A percentile compares a stretch with the other conserved stretches of the same genome.
phyloP scores from a whole-genome alignment of 2,113 vertebrate genomes.

The Gambusia affinis region DNA sequence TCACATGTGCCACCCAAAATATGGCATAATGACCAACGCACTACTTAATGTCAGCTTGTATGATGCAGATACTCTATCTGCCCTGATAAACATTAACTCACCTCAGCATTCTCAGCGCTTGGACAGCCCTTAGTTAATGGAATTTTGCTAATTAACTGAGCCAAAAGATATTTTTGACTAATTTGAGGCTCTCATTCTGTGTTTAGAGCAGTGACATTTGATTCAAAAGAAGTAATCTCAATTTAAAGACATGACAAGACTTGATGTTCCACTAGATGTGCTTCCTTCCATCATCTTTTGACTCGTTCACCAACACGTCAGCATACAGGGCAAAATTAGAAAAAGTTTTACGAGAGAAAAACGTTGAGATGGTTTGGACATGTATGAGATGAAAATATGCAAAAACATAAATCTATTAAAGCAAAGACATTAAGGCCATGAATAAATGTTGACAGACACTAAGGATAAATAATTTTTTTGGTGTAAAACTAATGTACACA shows the following conservation, averaged over 20 bases:
- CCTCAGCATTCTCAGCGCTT: background rate
- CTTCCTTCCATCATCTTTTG: background rate
- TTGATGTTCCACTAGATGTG: background rate
- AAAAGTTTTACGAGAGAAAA: too few relatives aligned
- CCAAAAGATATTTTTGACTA: background rate
- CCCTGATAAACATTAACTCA: background rate
- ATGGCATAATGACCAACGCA: background rate
- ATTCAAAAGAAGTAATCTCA: background rate
- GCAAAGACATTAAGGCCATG: too few relatives aligned
- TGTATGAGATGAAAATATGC: too few relatives aligned
- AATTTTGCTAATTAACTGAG: background rate
- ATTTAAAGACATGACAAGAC: background rate
- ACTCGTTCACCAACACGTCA: background rate
- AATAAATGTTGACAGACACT: too few relatives aligned
- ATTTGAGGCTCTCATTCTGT: background rate
- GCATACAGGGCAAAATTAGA: background rate
- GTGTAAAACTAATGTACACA: too few relatives aligned
- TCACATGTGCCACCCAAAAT: background rate
- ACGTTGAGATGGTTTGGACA: too few relatives aligned
- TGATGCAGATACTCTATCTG: background rate
- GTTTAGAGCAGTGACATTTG: background rate
- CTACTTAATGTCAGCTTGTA: background rate
- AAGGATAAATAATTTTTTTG: too few relatives aligned
- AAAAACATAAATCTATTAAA: too few relatives aligned
- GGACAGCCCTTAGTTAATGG: background rate